A percentile compares a stretch with the other conserved stretches of the same genome.
phyloP scores from a whole-genome alignment of 2,888 invertebrate genomes.

The Drosophila melanosoma region DNA sequence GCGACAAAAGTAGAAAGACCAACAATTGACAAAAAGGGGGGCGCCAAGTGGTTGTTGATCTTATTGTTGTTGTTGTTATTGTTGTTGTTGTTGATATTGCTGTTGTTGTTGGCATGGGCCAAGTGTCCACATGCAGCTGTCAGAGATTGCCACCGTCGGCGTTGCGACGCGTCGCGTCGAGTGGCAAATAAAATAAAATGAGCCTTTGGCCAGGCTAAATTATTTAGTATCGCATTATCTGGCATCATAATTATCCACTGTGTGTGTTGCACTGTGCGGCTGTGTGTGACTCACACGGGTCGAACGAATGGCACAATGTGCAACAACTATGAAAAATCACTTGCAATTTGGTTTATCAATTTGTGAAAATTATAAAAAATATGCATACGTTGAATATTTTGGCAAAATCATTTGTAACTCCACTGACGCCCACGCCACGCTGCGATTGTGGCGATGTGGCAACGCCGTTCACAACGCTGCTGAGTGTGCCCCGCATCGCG shows the following conservation, averaged over 20 bases:
- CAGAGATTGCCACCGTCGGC: conserved; percentile 68
- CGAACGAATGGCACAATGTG: conserved; percentile 23
- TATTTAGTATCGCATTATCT: conserved; percentile 82
- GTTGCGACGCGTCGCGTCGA: conserved; percentile 41
- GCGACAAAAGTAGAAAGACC: conserved; percentile 68
- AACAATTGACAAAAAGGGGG: conserved; percentile 51
- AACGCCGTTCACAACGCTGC: conserved; percentile 47
- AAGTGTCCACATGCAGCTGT: conserved; percentile 75
- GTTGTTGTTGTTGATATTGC: conserved; percentile 10
- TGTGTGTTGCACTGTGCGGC: conserved; percentile 16
- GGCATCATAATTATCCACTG: conserved; percentile 82
- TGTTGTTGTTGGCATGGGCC: conserved; percentile 33
- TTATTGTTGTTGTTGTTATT: conserved; percentile 16
- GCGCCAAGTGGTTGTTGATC: conserved; percentile 54
- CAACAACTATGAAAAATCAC: conserved; percentile 76
- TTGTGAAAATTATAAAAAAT: conserved; percentile 82
- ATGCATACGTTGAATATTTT: conserved; percentile 82
- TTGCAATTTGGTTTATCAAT: conserved; percentile 82
- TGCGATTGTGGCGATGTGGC: conserved; percentile 70
- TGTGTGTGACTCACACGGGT: conserved; percentile 49
- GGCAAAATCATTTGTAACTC: conserved; percentile 78
- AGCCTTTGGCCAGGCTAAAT: conserved; percentile 55
- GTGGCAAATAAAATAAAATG: conserved; percentile 66
- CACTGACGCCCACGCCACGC: conserved; percentile 64
- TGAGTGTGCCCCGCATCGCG: conserved; percentile 52